Base-by-base conservation (phyloP, 2,113 vertebrate species). In the Anthoscopus minutus region DNA sequence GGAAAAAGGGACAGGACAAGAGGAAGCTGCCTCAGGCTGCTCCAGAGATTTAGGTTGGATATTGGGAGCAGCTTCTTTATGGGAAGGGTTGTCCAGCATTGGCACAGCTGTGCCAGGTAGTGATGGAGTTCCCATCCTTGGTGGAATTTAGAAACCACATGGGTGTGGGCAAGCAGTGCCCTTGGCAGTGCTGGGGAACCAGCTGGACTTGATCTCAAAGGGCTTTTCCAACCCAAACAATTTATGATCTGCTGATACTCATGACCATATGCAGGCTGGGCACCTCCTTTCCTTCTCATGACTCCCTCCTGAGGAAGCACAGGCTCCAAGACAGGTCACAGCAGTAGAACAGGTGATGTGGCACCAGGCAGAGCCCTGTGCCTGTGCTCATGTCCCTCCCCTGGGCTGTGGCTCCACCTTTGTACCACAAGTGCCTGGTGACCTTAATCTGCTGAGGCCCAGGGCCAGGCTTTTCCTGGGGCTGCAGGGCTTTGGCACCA, bases 291-390 rank as follows among this genome's bases (percentile, higher is more conserved):
- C 62, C 28, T 65, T 40, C 24, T 58, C 33, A 25, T 31, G 62
- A 30, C 31, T 74, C 13, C 40, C 47, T n/a, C 11, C 70, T 23
- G n/a, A n/a, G 3, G 5, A 40, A 56, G 40, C 1, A 2, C 11
- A 13, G 58, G 22, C 54, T 64, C 44, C 1, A 1, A 3, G 35
- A 13, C 16, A 2, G 7, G 35, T 73, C 14, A 5, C 1, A 0
- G 51, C 21, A 30, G 70, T 10, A 17, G 44, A 35, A 11, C 13
- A 7, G 45, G 74, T 16, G 56, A 35, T 44, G 65, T 85, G 40
- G 71, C 56, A 38, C 20, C 6, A 4, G 66, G 56, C 48, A 72
- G 57, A 50, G 81, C 15, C 33, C 50, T 24, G 20, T 60, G 48
- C 53, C 13, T 1, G 15, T 4, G 70, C 18, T 16, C 2, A 0